Evolutionary conservation across 2,888 invertebrate genomes (phyloP), one percentile per base, ranked within the genome.

Genomic region (Parnassius orleans): DNA sequence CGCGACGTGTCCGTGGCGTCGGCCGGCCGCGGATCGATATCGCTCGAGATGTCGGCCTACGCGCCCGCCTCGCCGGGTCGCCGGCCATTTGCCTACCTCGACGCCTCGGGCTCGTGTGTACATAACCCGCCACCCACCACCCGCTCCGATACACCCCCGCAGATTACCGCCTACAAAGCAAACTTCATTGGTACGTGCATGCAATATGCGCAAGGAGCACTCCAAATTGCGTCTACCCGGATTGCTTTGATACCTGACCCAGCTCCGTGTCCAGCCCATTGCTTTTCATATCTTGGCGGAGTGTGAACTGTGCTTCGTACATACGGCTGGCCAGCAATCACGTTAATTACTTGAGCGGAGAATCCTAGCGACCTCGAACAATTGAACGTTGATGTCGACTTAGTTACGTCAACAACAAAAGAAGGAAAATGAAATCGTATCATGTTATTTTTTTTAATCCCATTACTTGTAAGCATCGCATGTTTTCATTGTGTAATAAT

Each of bases 81-180:
- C 87, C 89, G 89, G 87, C 90, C 90, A 91, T 91, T 91, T 90
- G 90, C 90, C 90, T 90, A 90, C 90, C 90, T 90, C 89, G 87
- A 86, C 87, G 90, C 90, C 90, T 90, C 88, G 76, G 87, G 88
- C 89, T 84, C 87, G 88, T 89, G 87, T 90, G 90, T 90, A 89
- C 88, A 90, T 87, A 90, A 86, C 87, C 89, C 85, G 78, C 86
- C 89, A 80, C 87, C 79, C 84, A 80, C 84, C 87, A 75, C 87
- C 87, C 86, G 57, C 68, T 75, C 84, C 82, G 87, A 86, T 86
- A 85, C 83, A 88, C 87, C 89, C 90, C 87, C 86, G 80, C 84
- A 90, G 90, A 90, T 90, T 90, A 90, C 90, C 88, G 90, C 90
- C 90, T 89, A 90, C 90, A 90, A 89, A 90, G 90, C 90, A 90